A percentile compares a stretch with the other conserved stretches of the same genome.
Conservation (phyloP, 2,888 invertebrate genomes). For the Nomada goodeniana region DNA sequence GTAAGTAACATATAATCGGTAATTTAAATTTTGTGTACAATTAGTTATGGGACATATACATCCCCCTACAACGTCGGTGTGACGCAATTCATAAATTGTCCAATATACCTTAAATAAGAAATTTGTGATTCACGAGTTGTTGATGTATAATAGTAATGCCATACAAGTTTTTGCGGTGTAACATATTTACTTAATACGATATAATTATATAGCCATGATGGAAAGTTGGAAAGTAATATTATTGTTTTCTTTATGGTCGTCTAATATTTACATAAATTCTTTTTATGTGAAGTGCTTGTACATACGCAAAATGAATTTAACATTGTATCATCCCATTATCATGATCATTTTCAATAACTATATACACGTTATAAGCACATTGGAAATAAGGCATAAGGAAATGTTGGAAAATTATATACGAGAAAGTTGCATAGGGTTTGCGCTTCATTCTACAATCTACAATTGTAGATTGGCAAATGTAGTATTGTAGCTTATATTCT, state of each 20-base stretch:
- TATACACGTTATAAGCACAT: slow-evolving; percentile 36
- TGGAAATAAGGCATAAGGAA: no score
- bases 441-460: no score
- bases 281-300: slow-evolving; percentile 14
- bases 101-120: slow-evolving; percentile 4
- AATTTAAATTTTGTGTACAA: slow-evolving; percentile 24
- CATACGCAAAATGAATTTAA: slow-evolving; percentile 28
- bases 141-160: neutral
- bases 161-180: slow-evolving; percentile 18
- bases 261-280: slow-evolving; percentile 26
- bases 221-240: neutral
- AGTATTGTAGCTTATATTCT: no score
- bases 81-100: slow-evolving; percentile 9
- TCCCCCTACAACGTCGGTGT: neutral
- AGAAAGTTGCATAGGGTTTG: no score
- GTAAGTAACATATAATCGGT: slow-evolving; percentile 19
- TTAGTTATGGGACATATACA: slow-evolving; percentile 25
- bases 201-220: neutral
- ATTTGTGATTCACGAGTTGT: neutral
- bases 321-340: slow-evolving; percentile 13
- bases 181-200: slow-evolving; percentile 10
- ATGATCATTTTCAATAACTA: slow-evolving; percentile 29
- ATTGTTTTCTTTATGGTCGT: slow-evolving; percentile 4
- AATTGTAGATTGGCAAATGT: no score
- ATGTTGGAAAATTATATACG: no score